These are phyloP conservation scores for mouse (Mus musculus) DNA, from an alignment of 2,113 vertebrate genomes.

Conservation along the genomic window DNA sequence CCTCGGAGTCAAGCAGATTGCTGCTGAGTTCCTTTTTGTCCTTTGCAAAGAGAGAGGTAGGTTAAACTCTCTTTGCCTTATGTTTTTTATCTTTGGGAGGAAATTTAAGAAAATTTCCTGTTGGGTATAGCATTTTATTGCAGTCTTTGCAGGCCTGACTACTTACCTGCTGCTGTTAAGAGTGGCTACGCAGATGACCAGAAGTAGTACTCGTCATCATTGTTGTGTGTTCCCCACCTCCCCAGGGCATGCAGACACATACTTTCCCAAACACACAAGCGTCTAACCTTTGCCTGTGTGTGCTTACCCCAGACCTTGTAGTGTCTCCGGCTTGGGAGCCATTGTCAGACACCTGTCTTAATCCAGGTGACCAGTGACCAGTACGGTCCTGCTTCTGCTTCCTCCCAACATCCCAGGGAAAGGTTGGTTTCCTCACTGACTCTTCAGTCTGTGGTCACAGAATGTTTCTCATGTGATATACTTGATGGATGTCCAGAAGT, in stretches of 20 bases:
- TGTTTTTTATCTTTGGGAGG: conserved; percentile 25
- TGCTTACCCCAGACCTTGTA: neutral
- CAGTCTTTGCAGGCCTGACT: neutral
- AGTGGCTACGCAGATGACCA: conserved; percentile 17
- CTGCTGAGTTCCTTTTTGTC: conserved; percentile 98
- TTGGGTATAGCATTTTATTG: conserved; percentile 18
- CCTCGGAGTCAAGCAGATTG: conserved; percentile 96
- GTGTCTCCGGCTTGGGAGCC: neutral
- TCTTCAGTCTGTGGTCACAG: conserved; percentile 2
- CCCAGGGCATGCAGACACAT: neutral
- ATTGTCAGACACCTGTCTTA: conserved; percentile 40
- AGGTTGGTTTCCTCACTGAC: conserved; percentile 17
- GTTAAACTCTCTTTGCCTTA: conserved; percentile 52
- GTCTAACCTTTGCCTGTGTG: neutral
- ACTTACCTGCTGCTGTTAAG: neutral
- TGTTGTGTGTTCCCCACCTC: neutral
- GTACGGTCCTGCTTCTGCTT: neutral
- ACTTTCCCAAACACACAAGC: neutral
- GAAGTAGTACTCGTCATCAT: neutral
- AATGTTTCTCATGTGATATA: neutral
- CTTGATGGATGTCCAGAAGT: neutral
- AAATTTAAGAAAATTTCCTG: conserved; percentile 43
- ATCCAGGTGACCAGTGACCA: neutral
- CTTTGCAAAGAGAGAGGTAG: conserved; percentile 99
- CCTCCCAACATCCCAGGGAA: conserved; percentile 27